A percentile compares a stretch with the other conserved stretches of the same genome.
phyloP scores from a whole-genome alignment of 2,888 invertebrate species.

The Drosophila longiperda region DNA sequence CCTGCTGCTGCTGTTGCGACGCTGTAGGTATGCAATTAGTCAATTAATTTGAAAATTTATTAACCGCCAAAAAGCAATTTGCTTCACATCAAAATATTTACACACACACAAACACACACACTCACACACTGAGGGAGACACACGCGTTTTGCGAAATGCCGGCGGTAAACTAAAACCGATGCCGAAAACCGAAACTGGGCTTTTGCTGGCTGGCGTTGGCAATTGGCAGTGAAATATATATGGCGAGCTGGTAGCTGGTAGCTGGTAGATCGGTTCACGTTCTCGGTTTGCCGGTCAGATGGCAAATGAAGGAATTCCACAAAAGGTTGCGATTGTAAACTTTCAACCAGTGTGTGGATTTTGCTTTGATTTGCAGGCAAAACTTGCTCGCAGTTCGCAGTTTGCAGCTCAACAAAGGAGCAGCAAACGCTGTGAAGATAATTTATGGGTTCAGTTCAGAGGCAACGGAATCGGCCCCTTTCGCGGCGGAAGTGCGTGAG shows the following conservation, averaged over 20 bases:
- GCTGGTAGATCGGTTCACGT: constrained; percentile 41
- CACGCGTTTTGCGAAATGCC: constrained; percentile 69
- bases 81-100: constrained; percentile 66
- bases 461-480: constrained; percentile 41
- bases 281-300: constrained; percentile 47
- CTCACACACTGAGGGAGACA: constrained; percentile 9
- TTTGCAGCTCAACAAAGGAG: constrained; percentile 29
- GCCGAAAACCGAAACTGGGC: constrained; percentile 23
- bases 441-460: constrained; percentile 61
- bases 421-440: constrained; percentile 62
- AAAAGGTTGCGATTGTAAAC: constrained; percentile 41
- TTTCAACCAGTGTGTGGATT: constrained; percentile 34
- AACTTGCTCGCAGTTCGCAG: constrained; percentile 15
- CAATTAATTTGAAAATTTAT: constrained; percentile 83
- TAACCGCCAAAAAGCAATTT: constrained; percentile 81
- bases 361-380: constrained; percentile 35
- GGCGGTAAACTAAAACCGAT: constrained; percentile 75
- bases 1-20: constrained; percentile 16
- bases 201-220: constrained; percentile 33
- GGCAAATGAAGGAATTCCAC: constrained; percentile 59
- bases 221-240: constrained; percentile 20
- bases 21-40: constrained; percentile 82
- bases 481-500: constrained; percentile 73
- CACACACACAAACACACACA: constrained; percentile 44
- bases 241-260: constrained; percentile 17